A percentile compares a stretch with the other conserved stretches of the same genome.
Evolutionary conservation across 30 jellyfish, hydroid and myxozoan species (phyloP).

Genomic region (Catostylus mosaicus): DNA sequence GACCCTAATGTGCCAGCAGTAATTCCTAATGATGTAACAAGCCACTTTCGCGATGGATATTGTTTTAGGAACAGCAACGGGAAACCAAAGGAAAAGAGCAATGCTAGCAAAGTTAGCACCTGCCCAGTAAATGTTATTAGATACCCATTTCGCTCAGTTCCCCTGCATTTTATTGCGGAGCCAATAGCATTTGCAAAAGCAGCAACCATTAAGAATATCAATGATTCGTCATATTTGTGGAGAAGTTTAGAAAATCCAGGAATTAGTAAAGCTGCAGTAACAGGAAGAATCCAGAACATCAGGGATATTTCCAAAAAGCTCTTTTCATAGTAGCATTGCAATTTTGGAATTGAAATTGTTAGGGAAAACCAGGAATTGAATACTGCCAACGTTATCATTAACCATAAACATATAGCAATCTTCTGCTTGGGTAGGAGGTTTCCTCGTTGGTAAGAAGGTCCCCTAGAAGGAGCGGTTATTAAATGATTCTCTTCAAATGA

Average conservation of each 20-base stretch:
- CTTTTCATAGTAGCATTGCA: conserved; percentile 27
- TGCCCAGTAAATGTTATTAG: conserved; percentile 28
- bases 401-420: conserved; percentile 27
- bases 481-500: conserved; percentile 25
- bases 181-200: conserved; percentile 72
- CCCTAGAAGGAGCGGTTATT: neutral
- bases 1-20: conserved; percentile 16
- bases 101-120: conserved; percentile 13
- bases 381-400: conserved; percentile 9
- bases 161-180: conserved; percentile 51
- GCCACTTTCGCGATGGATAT: neutral
- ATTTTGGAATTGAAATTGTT: conserved; percentile 13
- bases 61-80: neutral
- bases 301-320: neutral
- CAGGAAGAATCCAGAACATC: conserved; percentile 11
- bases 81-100: conserved; percentile 14
- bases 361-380: conserved; percentile 52
- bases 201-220: conserved; percentile 20
- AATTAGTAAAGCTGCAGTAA: neutral
- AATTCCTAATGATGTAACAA: neutral
- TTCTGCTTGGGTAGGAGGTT: conserved; percentile 32
- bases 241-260: conserved; percentile 13
- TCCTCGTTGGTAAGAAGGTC: neutral
- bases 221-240: neutral
- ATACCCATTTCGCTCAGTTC: conserved; percentile 45